Percentiles rank a stretch among this genome's conserved stretches.
phyloP scores from a whole-genome alignment of 2,797 vertebrate species.

The Trachops cirrhosus region DNA sequence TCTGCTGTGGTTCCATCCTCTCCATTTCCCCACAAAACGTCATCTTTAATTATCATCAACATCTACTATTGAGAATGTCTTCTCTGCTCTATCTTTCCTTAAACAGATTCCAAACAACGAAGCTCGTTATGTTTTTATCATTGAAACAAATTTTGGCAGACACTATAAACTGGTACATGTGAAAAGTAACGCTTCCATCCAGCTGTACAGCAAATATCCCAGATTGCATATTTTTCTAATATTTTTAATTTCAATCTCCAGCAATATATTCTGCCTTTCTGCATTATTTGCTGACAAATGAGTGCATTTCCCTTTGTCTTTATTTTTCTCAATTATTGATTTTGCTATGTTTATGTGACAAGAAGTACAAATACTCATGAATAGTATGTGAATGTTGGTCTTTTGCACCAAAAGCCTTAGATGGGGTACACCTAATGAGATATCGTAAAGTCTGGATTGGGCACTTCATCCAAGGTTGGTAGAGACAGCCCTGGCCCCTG shows the following conservation, averaged over 20 bases:
- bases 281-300: not conserved
- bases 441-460: not conserved
- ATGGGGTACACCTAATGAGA: not conserved
- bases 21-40: not conserved
- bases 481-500: not conserved
- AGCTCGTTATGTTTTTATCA: not conserved
- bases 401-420: conserved; percentile 7
- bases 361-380: not conserved
- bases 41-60: not conserved
- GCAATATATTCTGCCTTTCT: not conserved
- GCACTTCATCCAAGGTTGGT: not conserved
- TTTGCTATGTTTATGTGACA: not conserved
- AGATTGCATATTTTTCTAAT: not conserved
- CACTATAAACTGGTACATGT: not conserved
- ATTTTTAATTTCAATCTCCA: not conserved
- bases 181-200: not conserved
- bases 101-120: not conserved
- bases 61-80: not conserved
- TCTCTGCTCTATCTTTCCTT: not conserved
- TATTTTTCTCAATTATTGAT: not conserved
- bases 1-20: not conserved
- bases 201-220: not conserved
- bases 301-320: not conserved
- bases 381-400: not conserved
- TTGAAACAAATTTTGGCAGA: not conserved